Evolutionary conservation across 2,113 vertebrate genomes (phyloP).

Genomic region (Malurus cyaneus): DNA sequence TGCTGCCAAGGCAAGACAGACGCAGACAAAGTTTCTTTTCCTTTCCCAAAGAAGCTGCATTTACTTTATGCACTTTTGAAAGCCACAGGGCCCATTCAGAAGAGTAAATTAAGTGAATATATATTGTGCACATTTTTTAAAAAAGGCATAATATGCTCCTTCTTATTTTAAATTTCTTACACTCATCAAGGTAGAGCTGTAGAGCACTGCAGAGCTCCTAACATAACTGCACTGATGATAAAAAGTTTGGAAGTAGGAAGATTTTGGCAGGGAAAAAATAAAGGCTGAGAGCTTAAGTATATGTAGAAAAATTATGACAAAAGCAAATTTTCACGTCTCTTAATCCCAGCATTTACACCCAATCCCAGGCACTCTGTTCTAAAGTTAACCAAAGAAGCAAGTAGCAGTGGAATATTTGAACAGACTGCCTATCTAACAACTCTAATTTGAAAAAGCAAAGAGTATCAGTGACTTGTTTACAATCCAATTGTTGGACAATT

Average conservation of each 20-base stretch:
- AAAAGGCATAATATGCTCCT: background rate
- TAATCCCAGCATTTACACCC: background rate
- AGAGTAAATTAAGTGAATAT: background rate
- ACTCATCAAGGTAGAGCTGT: background rate
- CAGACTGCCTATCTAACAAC: background rate
- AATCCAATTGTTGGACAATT: background rate
- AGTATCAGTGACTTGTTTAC: background rate
- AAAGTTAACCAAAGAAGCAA: background rate
- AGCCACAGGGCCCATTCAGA: background rate
- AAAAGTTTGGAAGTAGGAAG: background rate
- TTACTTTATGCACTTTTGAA: background rate
- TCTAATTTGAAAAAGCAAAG: background rate
- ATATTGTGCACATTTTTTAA: background rate
- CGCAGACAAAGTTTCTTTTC: background rate
- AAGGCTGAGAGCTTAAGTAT: background rate
- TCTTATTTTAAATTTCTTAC: background rate
- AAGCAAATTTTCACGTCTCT: background rate
- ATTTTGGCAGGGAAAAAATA: background rate
- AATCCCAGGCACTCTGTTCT: background rate
- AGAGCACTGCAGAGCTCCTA: background rate
- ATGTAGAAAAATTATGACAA: background rate
- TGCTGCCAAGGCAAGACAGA: background rate
- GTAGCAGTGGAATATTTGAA: background rate
- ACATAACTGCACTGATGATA: background rate
- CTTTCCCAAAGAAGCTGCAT: background rate